Base-by-base conservation (phyloP, 2,888 invertebrate genomes). In the Tridacna gigas region DNA sequence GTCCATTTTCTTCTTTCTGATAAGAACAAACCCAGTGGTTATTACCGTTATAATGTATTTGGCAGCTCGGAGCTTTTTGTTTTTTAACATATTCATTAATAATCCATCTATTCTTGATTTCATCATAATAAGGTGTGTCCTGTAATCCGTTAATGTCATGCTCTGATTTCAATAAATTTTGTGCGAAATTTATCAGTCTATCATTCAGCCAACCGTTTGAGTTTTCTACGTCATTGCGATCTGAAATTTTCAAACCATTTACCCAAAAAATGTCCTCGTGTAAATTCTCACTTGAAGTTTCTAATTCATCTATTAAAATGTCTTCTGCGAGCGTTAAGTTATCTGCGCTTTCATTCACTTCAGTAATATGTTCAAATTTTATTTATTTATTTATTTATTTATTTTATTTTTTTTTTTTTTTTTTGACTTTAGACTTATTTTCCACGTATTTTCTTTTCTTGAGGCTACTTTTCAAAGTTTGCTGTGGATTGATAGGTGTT, bases 1-100 rank as follows among this genome's bases (percentile, higher is more conserved):
- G 69, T n/a, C 69, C 69, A 28, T 69, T 69, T 25, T 69, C 4
- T 47, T 69, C 48, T 47, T 37, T 47, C 26, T 69, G 69, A 28
- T 26, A 69, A 4, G 69, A 69, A 15, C 15, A 22, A 15, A 69
- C 5, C 69, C 69, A 69, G 12, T 69, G 69, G 37, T 37, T 18
- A 12, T 28, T 47, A 13, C 69, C 69, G 26, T 37, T 69, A 25
- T 69, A 47, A 28, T 69, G 69, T 18, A 69, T 69, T 47, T 69
- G 69, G 12, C 26, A 28, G 25, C 28, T 28, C 26, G 26, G 69
- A 37, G 69, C 69, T 69, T 5, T 22, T 28, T 69, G 69, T 5
- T 20, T 28, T 37, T 15, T 25, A 12, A 37, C 13, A 69, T 69
- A 26, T 7, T 69, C n/a, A 69, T 69, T 69, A 2, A 69, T 15